phyloP scores from a whole-genome alignment of 2,797 vertebrate genomes.

The Galaxias olidus region DNA sequence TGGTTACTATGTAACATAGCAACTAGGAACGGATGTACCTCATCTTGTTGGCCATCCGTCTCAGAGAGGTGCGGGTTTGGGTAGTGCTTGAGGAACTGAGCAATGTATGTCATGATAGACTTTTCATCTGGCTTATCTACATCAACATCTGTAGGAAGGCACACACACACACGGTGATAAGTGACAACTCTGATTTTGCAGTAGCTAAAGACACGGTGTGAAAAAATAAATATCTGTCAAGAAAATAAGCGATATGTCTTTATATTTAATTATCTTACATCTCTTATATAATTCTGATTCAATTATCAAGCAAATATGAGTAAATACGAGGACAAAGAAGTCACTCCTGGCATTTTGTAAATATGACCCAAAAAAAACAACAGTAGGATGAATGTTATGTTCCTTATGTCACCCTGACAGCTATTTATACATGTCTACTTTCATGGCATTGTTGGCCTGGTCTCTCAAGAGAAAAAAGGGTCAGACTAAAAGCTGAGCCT shows the following conservation, averaged over 20 bases:
- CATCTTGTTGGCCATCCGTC: conserved; percentile 84
- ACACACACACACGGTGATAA: conserved; percentile 28
- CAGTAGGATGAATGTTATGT: conserved; percentile 30
- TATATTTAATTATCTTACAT: no score
- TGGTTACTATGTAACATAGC: no score
- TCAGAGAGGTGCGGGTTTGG: conserved; percentile 82
- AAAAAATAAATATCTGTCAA: conserved; percentile 12
- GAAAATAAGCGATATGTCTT: neutral
- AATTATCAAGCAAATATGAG: no score
- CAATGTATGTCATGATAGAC: conserved; percentile 98
- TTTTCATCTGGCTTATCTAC: conserved; percentile 99
- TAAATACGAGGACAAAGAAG: neutral
- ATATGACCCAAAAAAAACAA: conserved; percentile 12
- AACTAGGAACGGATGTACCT: conserved; percentile 72
- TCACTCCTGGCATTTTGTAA: conserved; percentile 5
- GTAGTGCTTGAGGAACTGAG: conserved; percentile 96
- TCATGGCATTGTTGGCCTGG: conserved; percentile 46
- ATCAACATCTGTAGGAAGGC: conserved; percentile 86
- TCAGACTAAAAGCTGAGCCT: conserved; percentile 35
- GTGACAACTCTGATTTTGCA: neutral
- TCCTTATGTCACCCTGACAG: conserved; percentile 27
- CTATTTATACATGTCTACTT: conserved; percentile 52
- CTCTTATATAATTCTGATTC: no score
- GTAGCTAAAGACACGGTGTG: no score
- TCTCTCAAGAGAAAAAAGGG: conserved; percentile 43